Evolutionary conservation across 2,888 invertebrate genomes (phyloP), one percentile per base, ranked within the genome.

Genomic region (Oscheius sp.): DNA sequence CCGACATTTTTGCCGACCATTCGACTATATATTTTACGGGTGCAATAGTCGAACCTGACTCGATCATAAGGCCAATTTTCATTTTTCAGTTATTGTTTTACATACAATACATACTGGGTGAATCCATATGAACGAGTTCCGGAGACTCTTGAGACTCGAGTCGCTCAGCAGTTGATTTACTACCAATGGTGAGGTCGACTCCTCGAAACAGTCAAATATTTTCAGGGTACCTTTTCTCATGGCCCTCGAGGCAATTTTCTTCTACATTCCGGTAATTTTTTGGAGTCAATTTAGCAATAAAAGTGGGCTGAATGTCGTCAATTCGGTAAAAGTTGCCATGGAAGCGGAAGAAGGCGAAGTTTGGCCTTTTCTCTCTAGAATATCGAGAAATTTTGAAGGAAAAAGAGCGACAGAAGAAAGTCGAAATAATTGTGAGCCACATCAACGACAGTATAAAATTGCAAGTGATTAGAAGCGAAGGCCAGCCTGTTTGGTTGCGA

Each of bases 91-190:
- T 87, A 87, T 74, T 87, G 86, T 75, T 86, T 87, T 76, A 85
- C 87, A 18, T 85, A 86, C 72, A 87, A 87, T 59, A 87, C 87
- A 13, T 87, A 85, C 73, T 87, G 85, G 85, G 86, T 87, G 35
- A 73, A 79, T 52, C 84, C 87, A 13, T 79, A 81, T 25, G 85
- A 86, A 13, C 77, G 85, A 21, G 77, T 87, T 5, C 87, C 87
- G 0, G 25, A 29, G 0, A 66, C 72, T 12, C 69, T 84, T 0
- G 84, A 85, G 58, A 82, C 81, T 13, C 72, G 85, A 64, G 76
- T 81, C 9, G 72, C 77, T n/a, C 81, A 84, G 18, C 86, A 87
- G 69, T 75, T 87, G 21, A 80, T 85, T 45, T 87, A 87, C 75
- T 87, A 87, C 61, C 87, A 87, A 76, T 87, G 87, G 66, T 66